phyloP scores from a whole-genome alignment of 2,113 vertebrate genomes.

The Mobula hypostoma region DNA sequence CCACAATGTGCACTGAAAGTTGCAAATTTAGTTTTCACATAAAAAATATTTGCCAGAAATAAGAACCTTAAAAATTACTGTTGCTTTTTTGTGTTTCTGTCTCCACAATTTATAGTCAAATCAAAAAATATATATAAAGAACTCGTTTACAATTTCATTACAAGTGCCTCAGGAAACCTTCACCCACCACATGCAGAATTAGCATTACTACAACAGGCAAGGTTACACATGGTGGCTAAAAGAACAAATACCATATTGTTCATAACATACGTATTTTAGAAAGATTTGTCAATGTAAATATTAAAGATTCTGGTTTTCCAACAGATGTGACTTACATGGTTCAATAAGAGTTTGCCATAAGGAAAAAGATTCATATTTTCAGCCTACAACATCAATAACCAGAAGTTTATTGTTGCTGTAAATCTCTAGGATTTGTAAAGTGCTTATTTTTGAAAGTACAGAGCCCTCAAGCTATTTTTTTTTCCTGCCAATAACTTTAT shows the following conservation, averaged over 20 bases:
- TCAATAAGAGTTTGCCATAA: conserved; percentile 6
- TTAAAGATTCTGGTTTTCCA: not conserved
- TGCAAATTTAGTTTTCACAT: not conserved
- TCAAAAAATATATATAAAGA: not conserved
- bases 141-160: not conserved
- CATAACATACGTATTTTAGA: not conserved
- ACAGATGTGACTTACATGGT: not conserved
- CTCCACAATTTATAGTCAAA: not conserved
- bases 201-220: too few species aligned
- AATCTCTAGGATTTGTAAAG: conserved; percentile 13
- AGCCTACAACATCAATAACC: not conserved
- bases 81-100: not conserved
- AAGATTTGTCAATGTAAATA: not conserved
- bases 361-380: not conserved
- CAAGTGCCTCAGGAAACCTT: not conserved
- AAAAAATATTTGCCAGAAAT: not conserved
- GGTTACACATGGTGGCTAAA: not conserved
- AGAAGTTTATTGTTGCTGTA: conserved; percentile 17
- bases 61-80: not conserved
- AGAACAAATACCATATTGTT: conserved; percentile 9
- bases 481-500: conserved; percentile 1
- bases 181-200: not conserved
- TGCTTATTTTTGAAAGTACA: not conserved
- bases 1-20: not conserved
- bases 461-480: not conserved